Evolutionary conservation across 2,888 invertebrate species (phyloP).

Genomic region (Aricia artaxerxes): DNA sequence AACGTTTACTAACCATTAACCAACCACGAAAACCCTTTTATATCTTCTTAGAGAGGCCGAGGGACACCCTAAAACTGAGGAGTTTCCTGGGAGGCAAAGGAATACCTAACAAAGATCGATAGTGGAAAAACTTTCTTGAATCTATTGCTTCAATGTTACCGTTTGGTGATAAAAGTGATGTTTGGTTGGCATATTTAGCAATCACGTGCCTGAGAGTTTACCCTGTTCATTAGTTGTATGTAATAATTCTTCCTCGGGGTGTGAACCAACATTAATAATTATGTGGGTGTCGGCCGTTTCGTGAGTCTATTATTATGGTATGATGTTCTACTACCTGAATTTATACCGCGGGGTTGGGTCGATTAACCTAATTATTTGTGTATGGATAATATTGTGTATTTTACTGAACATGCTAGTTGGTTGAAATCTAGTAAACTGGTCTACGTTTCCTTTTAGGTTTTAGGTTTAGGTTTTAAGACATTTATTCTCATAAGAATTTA

Average conservation of each 20-base stretch:
- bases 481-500: too few species aligned
- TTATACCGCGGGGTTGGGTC: slow-evolving; percentile 23
- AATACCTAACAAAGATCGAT: too few species aligned
- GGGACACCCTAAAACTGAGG: too few species aligned
- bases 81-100: too few species aligned
- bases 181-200: neutral
- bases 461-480: too few species aligned
- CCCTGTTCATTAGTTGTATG: neutral
- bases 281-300: slow-evolving; percentile 25
- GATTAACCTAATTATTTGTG: slow-evolving; percentile 28
- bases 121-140: too few species aligned
- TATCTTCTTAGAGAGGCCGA: too few species aligned
- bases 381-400: neutral
- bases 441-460: neutral
- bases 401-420: neutral
- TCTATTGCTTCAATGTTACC: too few species aligned
- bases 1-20: too few species aligned
- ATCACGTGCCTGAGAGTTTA: neutral
- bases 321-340: slow-evolving; percentile 21
- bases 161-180: too few species aligned
- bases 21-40: too few species aligned
- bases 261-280: slow-evolving; percentile 1
- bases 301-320: slow-evolving; percentile 21
- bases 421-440: neutral
- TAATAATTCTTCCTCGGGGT: slow-evolving; percentile 6